Percentiles rank a stretch among this genome's conserved stretches.
These are phyloP conservation scores for Rhinolophus sinicus DNA, from an alignment of 2,113 vertebrate species.

Conservation along the genomic window DNA sequence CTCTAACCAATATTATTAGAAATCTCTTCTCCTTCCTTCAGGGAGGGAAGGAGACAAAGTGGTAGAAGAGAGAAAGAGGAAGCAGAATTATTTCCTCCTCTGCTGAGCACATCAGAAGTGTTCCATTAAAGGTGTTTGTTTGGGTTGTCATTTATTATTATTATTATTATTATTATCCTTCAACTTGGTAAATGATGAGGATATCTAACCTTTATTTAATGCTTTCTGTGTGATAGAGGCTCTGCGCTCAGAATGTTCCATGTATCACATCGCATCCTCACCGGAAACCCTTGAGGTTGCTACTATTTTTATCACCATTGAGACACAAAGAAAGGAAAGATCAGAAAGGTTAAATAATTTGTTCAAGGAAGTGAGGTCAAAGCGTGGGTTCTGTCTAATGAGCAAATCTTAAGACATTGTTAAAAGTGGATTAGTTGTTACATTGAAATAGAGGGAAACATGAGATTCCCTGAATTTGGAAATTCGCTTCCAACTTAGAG, in stretches of 20 bases:
- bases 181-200: background rate
- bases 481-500: background rate
- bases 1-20: background rate
- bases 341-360: constrained; percentile 63
- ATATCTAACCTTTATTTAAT: background rate
- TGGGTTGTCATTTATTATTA: background rate
- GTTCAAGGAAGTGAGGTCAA: constrained; percentile 50
- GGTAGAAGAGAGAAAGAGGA: background rate
- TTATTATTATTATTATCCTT: background rate
- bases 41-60: background rate
- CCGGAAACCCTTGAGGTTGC: constrained; percentile 1
- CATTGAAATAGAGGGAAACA: background rate
- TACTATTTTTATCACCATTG: constrained; percentile 57
- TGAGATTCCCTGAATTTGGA: background rate
- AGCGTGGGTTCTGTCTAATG: constrained; percentile 53
- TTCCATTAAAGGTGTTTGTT: background rate
- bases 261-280: background rate
- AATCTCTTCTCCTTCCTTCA: background rate
- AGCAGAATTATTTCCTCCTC: background rate
- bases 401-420: constrained; percentile 3
- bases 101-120: background rate
- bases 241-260: background rate
- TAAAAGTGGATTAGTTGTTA: constrained; percentile 40
- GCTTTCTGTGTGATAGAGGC: background rate
- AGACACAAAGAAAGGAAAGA: constrained; percentile 25